Base-by-base conservation (phyloP, 2,113 vertebrate species). In the Xiphias gladius region DNA sequence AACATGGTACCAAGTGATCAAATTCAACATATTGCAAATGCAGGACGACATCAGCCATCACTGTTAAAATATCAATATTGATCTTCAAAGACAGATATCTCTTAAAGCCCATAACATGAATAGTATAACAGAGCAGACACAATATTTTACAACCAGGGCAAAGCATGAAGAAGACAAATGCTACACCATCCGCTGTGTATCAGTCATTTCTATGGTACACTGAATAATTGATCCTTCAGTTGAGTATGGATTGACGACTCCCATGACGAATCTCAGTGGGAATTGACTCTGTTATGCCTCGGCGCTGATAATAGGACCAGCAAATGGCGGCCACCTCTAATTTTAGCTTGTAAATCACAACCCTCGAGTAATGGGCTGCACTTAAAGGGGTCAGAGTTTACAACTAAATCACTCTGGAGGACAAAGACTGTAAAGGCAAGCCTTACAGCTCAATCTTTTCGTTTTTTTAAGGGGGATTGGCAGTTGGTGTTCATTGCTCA, bases 311-410 rank as follows among this genome's bases (percentile, higher is more conserved):
- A 88, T 79, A 73, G 67, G 50, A 39, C 24, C n/a, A 12, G 83
- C 50, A 67, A 87, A 87, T 72, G 66, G 74, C 2, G n/a, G 17
- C 75, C 83, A 61, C 35, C 82, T 74, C 66, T 80, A 81, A 85
- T 88, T 90, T 90, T 70, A 73, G 73, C 70, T 73, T 82, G 76
- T 90, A 88, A 90, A 89, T 92, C 80, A 86, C 70, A 85, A 76
- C 61, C 73, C 0, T 0, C 11, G 12, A 54, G 72, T 89, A 88
- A 91, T 86, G 59, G 71, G 71, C 69, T 80, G 70, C 91, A 86
- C 92, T 92, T 85, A 85, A 43, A 76, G 64, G 68, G 80, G 88
- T 92, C 87, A 86, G 67, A 86, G 82, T 87, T 88, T 66, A 85
- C 24, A 3, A 76, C 72, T 76, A 58, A 87, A 84, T 86, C 84